Conservation (phyloP, 2,797 vertebrate genomes). For the Astyanax mexicanus region DNA sequence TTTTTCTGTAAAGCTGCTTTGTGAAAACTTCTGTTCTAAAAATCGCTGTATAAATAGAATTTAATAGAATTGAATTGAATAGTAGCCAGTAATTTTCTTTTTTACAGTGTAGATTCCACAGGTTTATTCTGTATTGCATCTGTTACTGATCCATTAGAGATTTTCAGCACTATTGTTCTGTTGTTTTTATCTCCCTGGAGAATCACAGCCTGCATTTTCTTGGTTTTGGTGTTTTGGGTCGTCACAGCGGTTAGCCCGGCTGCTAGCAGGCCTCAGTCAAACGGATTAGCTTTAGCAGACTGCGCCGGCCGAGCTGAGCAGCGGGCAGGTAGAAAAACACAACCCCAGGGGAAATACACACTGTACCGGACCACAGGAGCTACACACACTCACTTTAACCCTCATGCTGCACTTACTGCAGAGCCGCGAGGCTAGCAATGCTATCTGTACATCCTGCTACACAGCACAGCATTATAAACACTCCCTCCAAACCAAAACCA, state of each 20-base stretch:
- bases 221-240: neutral
- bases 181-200: no score
- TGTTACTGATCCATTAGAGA: no score
- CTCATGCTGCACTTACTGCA: neutral
- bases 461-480: neutral
- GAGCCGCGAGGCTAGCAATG: neutral
- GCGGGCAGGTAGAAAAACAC: conserved; percentile 4
- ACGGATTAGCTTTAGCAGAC: conserved; percentile 18
- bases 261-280: conserved; percentile 15
- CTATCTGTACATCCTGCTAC: neutral
- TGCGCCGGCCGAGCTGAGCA: conserved; percentile 25
- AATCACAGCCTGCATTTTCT: no score
- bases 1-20: no score
- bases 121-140: no score
- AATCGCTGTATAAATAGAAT: no score
- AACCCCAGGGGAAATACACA: conserved; percentile 8
- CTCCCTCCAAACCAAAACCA: neutral
- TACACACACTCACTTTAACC: no score
- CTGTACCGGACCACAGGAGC: neutral
- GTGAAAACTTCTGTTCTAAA: no score
- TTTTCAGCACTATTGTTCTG: no score
- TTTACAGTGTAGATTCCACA: no score
- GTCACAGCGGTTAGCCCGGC: neutral
- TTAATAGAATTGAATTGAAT: no score
- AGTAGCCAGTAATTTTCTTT: no score